These are phyloP conservation scores for Rhodinocichla rosea DNA, from an alignment of 2,113 vertebrate genomes.

Conservation along the genomic window DNA sequence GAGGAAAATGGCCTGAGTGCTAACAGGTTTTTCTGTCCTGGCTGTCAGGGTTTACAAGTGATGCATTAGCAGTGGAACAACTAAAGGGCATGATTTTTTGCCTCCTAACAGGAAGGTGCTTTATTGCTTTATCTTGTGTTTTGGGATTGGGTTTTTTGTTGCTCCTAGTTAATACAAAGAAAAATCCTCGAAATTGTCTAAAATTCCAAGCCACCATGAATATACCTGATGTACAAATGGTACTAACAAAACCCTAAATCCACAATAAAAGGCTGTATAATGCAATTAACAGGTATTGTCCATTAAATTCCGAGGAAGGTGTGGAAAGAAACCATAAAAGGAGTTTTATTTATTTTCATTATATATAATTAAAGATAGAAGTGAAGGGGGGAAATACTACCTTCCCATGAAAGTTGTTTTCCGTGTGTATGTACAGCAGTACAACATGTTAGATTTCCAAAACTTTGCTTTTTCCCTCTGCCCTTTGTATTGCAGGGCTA, in stretches of 20 bases:
- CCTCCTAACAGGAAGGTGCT: background rate
- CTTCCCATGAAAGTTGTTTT: background rate
- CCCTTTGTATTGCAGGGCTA: background rate
- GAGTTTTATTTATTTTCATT: background rate
- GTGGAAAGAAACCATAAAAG: background rate
- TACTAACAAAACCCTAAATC: background rate
- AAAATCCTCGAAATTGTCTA: background rate
- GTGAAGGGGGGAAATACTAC: accelerated
- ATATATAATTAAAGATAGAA: background rate
- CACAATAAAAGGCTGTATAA: background rate
- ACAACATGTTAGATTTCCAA: background rate
- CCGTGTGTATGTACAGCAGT: background rate
- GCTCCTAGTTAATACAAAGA: background rate
- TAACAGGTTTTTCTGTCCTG: background rate
- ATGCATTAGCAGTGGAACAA: background rate
- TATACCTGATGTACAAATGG: background rate
- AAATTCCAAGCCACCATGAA: background rate
- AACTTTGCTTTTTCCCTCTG: background rate
- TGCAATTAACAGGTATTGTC: background rate
- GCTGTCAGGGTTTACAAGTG: background rate
- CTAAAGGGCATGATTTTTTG: background rate
- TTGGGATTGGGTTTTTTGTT: background rate
- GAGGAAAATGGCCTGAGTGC: background rate
- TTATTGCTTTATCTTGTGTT: background rate
- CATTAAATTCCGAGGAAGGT: background rate